Evolutionary conservation across 1,140 invertebrate genomes (phyloP).

Genomic region (Akabosia matsudoensis): DNA sequence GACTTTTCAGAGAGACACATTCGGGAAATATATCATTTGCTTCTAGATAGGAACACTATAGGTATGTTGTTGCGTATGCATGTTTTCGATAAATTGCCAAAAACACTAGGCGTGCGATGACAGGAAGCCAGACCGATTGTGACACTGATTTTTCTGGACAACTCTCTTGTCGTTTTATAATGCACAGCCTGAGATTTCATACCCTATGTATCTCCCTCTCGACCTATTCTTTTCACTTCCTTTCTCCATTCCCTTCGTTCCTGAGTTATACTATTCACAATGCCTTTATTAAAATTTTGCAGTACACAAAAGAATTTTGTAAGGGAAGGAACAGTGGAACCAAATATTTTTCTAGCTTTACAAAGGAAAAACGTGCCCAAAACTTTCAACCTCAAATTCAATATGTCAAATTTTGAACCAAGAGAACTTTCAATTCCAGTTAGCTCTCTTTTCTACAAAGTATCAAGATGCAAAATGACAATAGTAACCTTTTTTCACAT

Average conservation of each 20-base stretch:
- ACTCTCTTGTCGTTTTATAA: too few species aligned
- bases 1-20: background rate
- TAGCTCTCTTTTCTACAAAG: background rate
- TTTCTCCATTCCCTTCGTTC: background rate
- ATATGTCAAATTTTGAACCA: conserved; percentile 9
- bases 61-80: background rate
- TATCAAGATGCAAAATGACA: background rate
- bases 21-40: background rate
- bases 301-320: too few species aligned
- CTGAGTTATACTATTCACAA: background rate
- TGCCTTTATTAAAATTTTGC: too few species aligned
- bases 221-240: background rate
- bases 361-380: too few species aligned
- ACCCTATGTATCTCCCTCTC: background rate
- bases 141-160: conserved; percentile 17
- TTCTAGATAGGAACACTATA: background rate
- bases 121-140: background rate
- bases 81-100: background rate
- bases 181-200: too few species aligned
- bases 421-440: background rate
- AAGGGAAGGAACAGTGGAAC: too few species aligned
- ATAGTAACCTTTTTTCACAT: background rate
- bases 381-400: background rate
- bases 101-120: background rate
- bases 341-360: too few species aligned